These are phyloP conservation scores for Netelia virgata DNA, from an alignment of 2,888 invertebrate species.

Conservation along the genomic window DNA sequence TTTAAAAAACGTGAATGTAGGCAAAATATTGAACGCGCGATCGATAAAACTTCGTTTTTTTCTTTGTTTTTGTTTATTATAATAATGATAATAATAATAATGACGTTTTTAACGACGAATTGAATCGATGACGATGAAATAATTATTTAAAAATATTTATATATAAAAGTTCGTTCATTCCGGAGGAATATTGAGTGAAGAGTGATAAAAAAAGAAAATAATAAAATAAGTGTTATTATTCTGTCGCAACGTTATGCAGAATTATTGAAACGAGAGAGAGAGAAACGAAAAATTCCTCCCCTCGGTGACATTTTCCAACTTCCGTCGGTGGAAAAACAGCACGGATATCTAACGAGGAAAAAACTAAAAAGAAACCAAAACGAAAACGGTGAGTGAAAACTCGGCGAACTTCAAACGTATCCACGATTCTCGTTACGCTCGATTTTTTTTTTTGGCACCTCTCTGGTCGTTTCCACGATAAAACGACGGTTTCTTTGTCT, in stretches of 20 bases:
- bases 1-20: too few species aligned
- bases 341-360: slow-evolving; percentile 51
- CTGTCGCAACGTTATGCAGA: slow-evolving; percentile 45
- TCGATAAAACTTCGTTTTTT: slow-evolving; percentile 3
- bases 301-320: slow-evolving; percentile 20
- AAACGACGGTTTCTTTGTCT: not conserved
- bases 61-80: too few species aligned
- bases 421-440: not conserved
- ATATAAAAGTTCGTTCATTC: slow-evolving; percentile 55
- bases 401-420: not conserved
- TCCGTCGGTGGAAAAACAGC: not conserved
- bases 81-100: not conserved
- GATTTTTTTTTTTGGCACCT: slow-evolving; percentile 7
- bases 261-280: slow-evolving; percentile 26
- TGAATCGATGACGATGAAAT: not conserved
- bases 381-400: slow-evolving; percentile 52
- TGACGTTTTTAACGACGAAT: not conserved
- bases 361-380: slow-evolving; percentile 17
- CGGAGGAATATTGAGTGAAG: slow-evolving; percentile 60
- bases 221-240: slow-evolving; percentile 24
- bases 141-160: too few species aligned
- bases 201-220: slow-evolving; percentile 47
- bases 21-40: slow-evolving; percentile 4
- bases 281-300: not conserved
- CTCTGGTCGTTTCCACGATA: not conserved